Percentiles rank a stretch among this genome's conserved stretches.
Evolutionary conservation across 2,888 invertebrate genomes (phyloP).

Genomic region (Polietes domitor): DNA sequence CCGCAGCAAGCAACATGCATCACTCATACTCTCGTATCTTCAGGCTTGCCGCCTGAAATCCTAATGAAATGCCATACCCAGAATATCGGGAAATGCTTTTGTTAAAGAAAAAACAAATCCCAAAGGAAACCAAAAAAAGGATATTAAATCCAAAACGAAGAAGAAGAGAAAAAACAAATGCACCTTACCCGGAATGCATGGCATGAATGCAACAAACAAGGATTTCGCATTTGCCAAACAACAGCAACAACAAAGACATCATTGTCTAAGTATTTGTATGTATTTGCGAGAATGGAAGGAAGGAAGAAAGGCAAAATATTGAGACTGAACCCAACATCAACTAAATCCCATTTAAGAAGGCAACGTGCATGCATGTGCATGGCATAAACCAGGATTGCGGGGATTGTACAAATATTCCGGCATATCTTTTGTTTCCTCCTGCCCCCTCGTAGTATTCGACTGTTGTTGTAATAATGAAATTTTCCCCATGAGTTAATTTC

Average conservation of each 20-base stretch:
- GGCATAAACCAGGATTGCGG: background rate
- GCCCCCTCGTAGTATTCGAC: slow-evolving; percentile 2
- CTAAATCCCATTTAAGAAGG: slow-evolving; percentile 57
- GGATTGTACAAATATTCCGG: slow-evolving; percentile 20
- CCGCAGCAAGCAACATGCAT: slow-evolving; percentile 55
- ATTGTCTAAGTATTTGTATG: slow-evolving; percentile 45
- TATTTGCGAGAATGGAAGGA: too few relatives aligned
- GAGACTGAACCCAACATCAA: slow-evolving; percentile 45
- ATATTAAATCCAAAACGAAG: background rate
- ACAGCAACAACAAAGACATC: background rate
- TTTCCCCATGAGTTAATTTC: slow-evolving; percentile 80
- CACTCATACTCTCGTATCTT: slow-evolving; percentile 18
- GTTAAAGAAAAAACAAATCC: slow-evolving; percentile 38
- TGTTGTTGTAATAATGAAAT: slow-evolving; percentile 78
- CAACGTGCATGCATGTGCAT: background rate
- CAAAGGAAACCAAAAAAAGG: slow-evolving; percentile 1
- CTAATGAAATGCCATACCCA: slow-evolving; percentile 48
- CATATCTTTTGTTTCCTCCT: slow-evolving; percentile 7
- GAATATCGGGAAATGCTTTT: slow-evolving; percentile 38
- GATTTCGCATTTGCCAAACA: background rate
- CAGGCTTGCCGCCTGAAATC: background rate
- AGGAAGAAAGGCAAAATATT: slow-evolving; percentile 30
- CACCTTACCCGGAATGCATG: slow-evolving; percentile 33
- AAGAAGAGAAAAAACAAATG: slow-evolving; percentile 21
- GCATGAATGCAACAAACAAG: slow-evolving; percentile 27